Evolutionary conservation across 2,797 vertebrate species (phyloP), one percentile per base, ranked within the genome.

Genomic region (Catharus ustulatus): DNA sequence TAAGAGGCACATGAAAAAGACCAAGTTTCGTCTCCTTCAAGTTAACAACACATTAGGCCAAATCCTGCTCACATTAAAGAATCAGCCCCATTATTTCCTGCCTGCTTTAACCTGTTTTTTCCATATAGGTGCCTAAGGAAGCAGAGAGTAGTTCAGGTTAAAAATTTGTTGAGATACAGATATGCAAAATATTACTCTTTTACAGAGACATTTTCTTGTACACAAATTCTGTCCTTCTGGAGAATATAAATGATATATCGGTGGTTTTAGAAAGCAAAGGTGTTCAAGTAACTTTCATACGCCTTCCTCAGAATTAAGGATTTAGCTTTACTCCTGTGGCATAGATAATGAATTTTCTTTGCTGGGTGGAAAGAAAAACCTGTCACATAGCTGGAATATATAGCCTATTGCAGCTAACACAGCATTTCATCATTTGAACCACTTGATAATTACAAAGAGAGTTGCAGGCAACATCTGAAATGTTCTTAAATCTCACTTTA

Each of bases 291-390:
- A 94, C 82, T 73, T 45, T 55, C 52, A 71, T 76, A 66, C 3
- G 5, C 62, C 75, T 80, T 94, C 97, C 95, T 89, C 82, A 95
- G 95, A 97, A 93, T 90, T 72, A 86, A 88, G 83, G 63, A 92
- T 96, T 79, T 91, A 72, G 14, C 18, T 88, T 92, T 96, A 75
- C 42, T 92, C 76, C 94, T 58, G 45, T 57, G 67, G 36, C 52
- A 22, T 85, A 74, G 77, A 76, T 88, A 93, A 92, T 76, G 30
- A 82, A 71, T 93, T 93, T 72, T 76, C 49, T 85, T 95, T 97
- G 81, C 61, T 85, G 73, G 30, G 84, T 92, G 38, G 0, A 72
- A 46, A 92, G 69, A 76, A 89, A 84, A 73, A 34, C 24, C 17
- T 87, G 48, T 83, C 84, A 64, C 30, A 12, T 61, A 76, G 24